Evolutionary conservation across 2,113 vertebrate genomes (phyloP), one percentile per base, ranked within the genome.

Genomic region (Eubucco bourcierii): DNA sequence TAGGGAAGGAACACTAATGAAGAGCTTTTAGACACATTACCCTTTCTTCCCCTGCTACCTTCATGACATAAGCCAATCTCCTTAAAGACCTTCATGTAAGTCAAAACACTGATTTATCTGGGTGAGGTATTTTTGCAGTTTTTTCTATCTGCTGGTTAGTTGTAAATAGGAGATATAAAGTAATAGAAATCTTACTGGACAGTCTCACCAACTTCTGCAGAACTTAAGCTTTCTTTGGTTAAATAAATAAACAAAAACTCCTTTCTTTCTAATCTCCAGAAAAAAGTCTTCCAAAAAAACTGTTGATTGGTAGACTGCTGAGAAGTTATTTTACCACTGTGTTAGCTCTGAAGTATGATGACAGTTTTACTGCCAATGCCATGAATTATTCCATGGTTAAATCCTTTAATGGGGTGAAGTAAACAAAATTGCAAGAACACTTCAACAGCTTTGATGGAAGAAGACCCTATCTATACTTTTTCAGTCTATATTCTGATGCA

Each of bases 381-480:
- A 17, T 94, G 58, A 90, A 86, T 72, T 86, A 90, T 91, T 91
- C 90, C 65, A 83, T 19, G 37, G 19, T 15, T 87, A 82, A 73
- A 74, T 82, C 37, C 12, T 89, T 73, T 74, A 92, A 79, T 29
- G 11, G 37, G 23, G 7, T 79, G n/a, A 84, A 82, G 77, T 91
- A 46, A 37, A 59, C 37, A 67, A 91, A 93, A 80, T 63, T 82
- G 47, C 20, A 60, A 44, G 33, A 87, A 90, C 11, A 63, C 34
- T 52, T 87, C 73, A 70, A 70, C 25, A 72, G 13, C 27, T 56
- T 31, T 66, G 17, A 20, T 80, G 31, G 19, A 90, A 88, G 78
- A 94, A 82, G 59, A 7, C 6, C 10, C 25, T 85, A 53, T 67
- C 29, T 74, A 64, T 77, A 78, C 37, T 89, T 90, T 90, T 90